phyloP scores from a whole-genome alignment of 2,888 invertebrate species.

The Rhopalosiphum nymphaeae region DNA sequence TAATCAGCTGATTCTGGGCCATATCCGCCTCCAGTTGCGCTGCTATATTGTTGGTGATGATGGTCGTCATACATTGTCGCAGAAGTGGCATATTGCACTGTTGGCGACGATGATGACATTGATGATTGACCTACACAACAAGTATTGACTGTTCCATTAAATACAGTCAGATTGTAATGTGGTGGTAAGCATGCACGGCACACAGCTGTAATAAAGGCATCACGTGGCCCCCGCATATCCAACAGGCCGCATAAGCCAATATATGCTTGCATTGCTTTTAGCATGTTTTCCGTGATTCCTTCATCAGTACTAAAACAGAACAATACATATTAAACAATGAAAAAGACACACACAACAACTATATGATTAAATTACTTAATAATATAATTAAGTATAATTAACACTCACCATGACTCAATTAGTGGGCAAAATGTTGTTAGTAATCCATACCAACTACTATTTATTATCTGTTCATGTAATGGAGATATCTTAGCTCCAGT shows the following conservation, averaged over 20 bases:
- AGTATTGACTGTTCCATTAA: constrained; percentile 75
- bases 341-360: not conserved
- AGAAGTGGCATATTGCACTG: not conserved
- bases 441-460: constrained; percentile 95
- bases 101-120: not conserved
- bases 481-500: constrained; percentile 22
- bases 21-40: constrained; percentile 70
- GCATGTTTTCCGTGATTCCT: constrained; percentile 88
- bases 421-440: constrained; percentile 91
- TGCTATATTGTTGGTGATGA: constrained; percentile 68
- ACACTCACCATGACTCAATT: constrained; percentile 84
- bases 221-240: constrained; percentile 80
- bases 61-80: constrained; percentile 31
- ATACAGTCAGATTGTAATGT: constrained; percentile 91
- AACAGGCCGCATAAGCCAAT: constrained; percentile 87
- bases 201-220: constrained; percentile 94
- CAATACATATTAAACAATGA: not conserved
- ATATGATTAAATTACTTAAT: not conserved
- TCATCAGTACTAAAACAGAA: constrained; percentile 83
- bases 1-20: constrained; percentile 80
- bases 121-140: constrained; percentile 40
- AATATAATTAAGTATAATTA: not conserved
- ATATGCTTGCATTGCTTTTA: constrained; percentile 91
- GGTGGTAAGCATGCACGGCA: constrained; percentile 97
- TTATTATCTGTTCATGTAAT: constrained; percentile 82